These are phyloP conservation scores for Sorex maritimensis DNA, from an alignment of 2,797 vertebrate genomes.

Conservation along the genomic window DNA sequence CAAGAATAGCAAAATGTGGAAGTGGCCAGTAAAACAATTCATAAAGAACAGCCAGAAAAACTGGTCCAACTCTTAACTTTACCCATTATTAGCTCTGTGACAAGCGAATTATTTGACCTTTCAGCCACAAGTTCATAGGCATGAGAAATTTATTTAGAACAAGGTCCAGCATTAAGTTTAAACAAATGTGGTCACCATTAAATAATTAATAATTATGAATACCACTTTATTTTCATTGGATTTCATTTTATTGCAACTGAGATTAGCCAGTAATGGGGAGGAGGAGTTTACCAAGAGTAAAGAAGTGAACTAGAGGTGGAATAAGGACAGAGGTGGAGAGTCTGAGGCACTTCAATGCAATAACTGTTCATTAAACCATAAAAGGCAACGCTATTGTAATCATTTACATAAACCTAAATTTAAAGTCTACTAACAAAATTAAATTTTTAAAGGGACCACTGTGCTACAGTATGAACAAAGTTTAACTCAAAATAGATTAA, in stretches of 20 bases:
- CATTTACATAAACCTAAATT: no score
- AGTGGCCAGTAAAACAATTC: not conserved
- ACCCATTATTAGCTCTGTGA: not conserved
- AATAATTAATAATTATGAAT: slow-evolving; percentile 26
- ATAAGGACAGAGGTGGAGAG: no score
- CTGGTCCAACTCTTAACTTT: not conserved
- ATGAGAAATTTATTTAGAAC: not conserved
- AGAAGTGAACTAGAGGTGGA: no score
- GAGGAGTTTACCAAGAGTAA: no score
- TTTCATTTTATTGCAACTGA: not conserved
- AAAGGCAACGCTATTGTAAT: no score
- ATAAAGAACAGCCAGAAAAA: not conserved
- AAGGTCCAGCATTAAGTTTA: not conserved
- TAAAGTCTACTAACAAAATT: no score
- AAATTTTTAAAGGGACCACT: no score
- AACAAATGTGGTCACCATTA: not conserved
- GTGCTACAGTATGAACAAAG: no score
- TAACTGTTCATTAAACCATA: no score
- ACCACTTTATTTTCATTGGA: not conserved
- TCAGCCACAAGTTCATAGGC: not conserved
- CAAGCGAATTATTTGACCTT: not conserved
- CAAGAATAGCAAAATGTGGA: slow-evolving; percentile 38
- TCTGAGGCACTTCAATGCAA: no score
- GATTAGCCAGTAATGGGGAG: no score
- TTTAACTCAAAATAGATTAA: no score